phyloP scores from a whole-genome alignment of 1,140 invertebrate genomes.

The Periplaneta americana region DNA sequence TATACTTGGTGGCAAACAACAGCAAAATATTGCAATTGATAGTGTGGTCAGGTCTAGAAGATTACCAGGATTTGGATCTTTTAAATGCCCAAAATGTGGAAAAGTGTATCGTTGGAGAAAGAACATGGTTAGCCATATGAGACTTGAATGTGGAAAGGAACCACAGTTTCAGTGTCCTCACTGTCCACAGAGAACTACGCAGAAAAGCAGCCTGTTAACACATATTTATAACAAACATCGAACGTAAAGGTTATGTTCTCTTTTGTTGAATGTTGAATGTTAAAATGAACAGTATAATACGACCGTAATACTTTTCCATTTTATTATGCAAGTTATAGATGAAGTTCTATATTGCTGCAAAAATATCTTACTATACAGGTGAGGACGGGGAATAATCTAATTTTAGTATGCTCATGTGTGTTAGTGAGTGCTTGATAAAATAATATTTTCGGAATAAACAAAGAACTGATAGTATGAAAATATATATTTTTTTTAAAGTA shows the following conservation, averaged over 20 bases:
- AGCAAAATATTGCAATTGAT: neutral
- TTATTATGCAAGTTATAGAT: no score
- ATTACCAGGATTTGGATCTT: constrained; percentile 15
- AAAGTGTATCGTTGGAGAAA: constrained; percentile 44
- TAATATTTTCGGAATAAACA: no score
- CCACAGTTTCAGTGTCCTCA: constrained; percentile 45
- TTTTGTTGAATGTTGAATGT: neutral
- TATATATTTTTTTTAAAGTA: no score
- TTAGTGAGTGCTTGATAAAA: no score
- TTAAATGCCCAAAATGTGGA: constrained; percentile 37
- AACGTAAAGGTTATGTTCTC: neutral
- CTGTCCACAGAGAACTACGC: constrained; percentile 38
- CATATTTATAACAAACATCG: constrained; percentile 26
- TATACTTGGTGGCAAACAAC: neutral
- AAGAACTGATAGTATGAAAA: no score
- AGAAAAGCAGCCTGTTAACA: constrained; percentile 30
- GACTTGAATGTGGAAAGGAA: constrained; percentile 56
- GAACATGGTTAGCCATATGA: constrained; percentile 44
- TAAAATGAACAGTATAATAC: no score
- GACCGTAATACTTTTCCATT: no score
- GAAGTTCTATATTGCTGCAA: no score
- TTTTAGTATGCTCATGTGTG: no score
- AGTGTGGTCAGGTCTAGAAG: neutral
- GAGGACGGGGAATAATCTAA: no score
- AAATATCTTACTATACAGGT: no score